Conservation (phyloP, 92 coral and sea anemone species). For the Phenganax stokvisi region DNA sequence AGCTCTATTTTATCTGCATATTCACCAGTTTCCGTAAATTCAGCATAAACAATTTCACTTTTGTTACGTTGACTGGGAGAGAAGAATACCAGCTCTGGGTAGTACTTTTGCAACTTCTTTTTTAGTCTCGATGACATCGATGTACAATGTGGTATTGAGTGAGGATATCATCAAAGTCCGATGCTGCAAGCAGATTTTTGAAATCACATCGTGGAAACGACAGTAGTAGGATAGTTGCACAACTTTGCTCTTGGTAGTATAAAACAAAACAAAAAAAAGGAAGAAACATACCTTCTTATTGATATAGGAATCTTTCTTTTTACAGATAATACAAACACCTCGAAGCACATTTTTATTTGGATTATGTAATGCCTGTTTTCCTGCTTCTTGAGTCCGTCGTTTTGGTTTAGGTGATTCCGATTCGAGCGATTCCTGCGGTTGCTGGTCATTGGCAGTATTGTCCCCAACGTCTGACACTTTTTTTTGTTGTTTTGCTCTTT, state of each 20-base stretch:
- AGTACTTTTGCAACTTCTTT: constrained; percentile 7
- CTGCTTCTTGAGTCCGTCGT: not conserved
- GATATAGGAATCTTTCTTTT: constrained; percentile 16
- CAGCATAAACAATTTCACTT: not conserved
- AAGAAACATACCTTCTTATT: not conserved
- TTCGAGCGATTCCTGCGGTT: not conserved
- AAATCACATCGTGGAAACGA: constrained; percentile 12
- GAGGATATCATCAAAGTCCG: constrained; percentile 11
- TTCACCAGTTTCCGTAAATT: not conserved
- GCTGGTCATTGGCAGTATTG: not conserved
- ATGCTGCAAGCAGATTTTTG: constrained; percentile 7
- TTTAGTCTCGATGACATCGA: not conserved
- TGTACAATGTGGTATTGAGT: constrained; percentile 14
- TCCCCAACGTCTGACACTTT: not conserved
- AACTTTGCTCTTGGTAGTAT: no score
- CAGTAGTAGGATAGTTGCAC: no score
- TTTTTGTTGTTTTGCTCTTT: not conserved
- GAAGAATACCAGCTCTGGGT: constrained; percentile 12
- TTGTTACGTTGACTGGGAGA: constrained; percentile 17
- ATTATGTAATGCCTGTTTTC: not conserved
- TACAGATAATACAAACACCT: constrained; percentile 27
- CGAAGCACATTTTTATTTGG: not conserved
- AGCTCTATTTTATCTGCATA: not conserved
- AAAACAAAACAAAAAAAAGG: not conserved
- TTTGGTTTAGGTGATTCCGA: not conserved